phyloP scores from a whole-genome alignment of 2,888 invertebrate genomes.

The Drosophila anceps region DNA sequence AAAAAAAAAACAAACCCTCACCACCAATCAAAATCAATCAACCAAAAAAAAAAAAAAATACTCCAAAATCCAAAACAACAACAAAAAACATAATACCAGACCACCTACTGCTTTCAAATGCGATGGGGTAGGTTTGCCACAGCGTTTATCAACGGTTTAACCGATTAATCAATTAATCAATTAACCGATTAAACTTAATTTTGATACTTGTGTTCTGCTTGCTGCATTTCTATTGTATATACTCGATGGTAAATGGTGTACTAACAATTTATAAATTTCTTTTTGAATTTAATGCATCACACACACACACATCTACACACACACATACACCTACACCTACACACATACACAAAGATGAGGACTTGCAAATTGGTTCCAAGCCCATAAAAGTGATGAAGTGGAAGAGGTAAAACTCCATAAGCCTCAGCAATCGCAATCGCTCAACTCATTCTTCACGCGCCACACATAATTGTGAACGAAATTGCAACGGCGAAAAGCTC shows the following conservation, averaged over 20 bases:
- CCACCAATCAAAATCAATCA: slow-evolving; percentile 25
- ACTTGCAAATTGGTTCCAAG: slow-evolving; percentile 82
- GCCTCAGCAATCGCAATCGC: slow-evolving; percentile 12
- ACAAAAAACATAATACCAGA: slow-evolving; percentile 33
- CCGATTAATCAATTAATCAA: slow-evolving; percentile 22
- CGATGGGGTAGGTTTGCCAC: slow-evolving; percentile 65
- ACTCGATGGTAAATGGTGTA: slow-evolving; percentile 46
- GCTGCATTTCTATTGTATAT: slow-evolving; percentile 29
- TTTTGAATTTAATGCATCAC: slow-evolving; percentile 39
- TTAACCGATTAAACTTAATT: slow-evolving; percentile 31
- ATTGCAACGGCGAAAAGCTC: slow-evolving; percentile 10
- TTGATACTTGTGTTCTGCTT: slow-evolving; percentile 21
- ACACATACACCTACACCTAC: slow-evolving; percentile 13
- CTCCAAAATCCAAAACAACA: slow-evolving; percentile 18
- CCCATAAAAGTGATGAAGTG: slow-evolving; percentile 82
- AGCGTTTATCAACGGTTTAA: slow-evolving; percentile 31
- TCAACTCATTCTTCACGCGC: slow-evolving; percentile 20
- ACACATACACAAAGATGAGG: slow-evolving; percentile 74
- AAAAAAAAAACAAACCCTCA: neutral
- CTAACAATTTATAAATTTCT: slow-evolving; percentile 69
- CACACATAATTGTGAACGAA: slow-evolving; percentile 10
- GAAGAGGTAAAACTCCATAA: slow-evolving; percentile 77
- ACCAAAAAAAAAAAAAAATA: no score
- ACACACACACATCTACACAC: slow-evolving; percentile 24
- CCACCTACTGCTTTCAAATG: slow-evolving; percentile 30